These are phyloP conservation scores for Conistra vaccinii DNA, from an alignment of 2,888 invertebrate genomes.

Conservation along the genomic window DNA sequence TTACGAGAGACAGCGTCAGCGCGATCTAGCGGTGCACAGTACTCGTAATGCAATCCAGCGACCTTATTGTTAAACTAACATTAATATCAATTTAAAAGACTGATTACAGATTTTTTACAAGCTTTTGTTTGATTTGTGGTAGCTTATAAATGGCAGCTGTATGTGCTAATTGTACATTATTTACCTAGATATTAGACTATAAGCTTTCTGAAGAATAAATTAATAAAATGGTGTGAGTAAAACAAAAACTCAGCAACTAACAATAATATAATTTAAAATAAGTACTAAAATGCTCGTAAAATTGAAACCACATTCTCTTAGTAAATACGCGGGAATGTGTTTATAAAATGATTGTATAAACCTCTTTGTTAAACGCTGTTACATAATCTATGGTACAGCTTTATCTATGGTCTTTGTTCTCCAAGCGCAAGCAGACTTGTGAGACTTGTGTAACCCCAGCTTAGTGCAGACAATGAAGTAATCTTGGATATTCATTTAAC, in stretches of 20 bases:
- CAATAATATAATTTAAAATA: neutral
- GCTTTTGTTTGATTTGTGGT: no score
- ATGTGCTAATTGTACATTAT: no score
- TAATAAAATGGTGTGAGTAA: neutral
- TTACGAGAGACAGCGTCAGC: no score
- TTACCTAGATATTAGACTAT: no score
- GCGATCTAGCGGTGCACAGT: no score
- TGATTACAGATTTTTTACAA: no score
- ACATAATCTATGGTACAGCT: slow-evolving; percentile 32
- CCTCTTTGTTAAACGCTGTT: slow-evolving; percentile 50
- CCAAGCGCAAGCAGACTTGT: slow-evolving; percentile 33
- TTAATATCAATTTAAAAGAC: no score
- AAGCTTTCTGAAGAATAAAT: no score
- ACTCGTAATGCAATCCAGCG: no score
- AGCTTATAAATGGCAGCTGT: no score
- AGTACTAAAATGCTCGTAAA: no score
- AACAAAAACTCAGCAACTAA: neutral
- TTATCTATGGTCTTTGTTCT: slow-evolving; percentile 57
- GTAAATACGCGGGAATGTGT: slow-evolving; percentile 10
- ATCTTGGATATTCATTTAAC: slow-evolving; percentile 55
- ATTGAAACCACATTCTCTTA: slow-evolving; percentile 6
- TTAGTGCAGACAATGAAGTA: slow-evolving; percentile 52
- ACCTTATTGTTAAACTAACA: no score
- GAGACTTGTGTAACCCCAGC: slow-evolving; percentile 46
- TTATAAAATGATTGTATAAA: slow-evolving; percentile 37